Evolutionary conservation across 1,140 invertebrate genomes (phyloP), one percentile per base, ranked within the genome.

Genomic region (Stegodyphus mimosarum): DNA sequence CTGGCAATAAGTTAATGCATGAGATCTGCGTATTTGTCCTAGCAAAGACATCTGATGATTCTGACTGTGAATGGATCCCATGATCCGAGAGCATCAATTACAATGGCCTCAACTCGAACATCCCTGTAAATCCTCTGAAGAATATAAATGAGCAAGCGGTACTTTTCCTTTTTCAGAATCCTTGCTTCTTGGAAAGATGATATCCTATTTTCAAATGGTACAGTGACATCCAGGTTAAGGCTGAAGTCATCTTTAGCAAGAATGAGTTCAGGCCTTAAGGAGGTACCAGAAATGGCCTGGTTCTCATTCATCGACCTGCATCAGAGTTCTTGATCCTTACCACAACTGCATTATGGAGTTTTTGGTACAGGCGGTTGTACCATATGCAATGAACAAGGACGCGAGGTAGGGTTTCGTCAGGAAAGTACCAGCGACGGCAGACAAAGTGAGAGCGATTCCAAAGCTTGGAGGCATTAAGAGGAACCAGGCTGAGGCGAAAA

Each of bases 141-240:
- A n/a, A 17, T 15, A 15, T 15, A 6, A n/a, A 67, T 17, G 7
- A 67, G 18, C 6, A 7, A 9, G 7, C n/a, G 13, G n/a, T 79
- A 79, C 17, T 79, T 79, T 0, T 9, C 9, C 3, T 52, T 53
- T 49, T 79, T 79, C 1, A 6, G 4, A 0, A 17, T 6, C 5
- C 64, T 18, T 0, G 76, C 76, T 1, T 17, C 9, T 13, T 6
- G 1, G 15, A 79, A 69, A 5, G 64, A 15, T 0, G 0, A 0
- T 2, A 11, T 2, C 10, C 66, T 9, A 49, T 79, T 79, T 33
- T 79, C 76, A 15, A 79, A 79, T 5, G 76, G 76, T 6, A 15
- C 13, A 0, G 76, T 79, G 0, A 79, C n/a, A 50, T 79, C 74
- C 2, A 76, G 18, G 5, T 64, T 48, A 50, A n/a, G 18, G 9